Evolutionary conservation across 64 coral and sea anemone genomes (phyloP), one percentile per base, ranked within the genome.

Genomic region (Montipora cactus): DNA sequence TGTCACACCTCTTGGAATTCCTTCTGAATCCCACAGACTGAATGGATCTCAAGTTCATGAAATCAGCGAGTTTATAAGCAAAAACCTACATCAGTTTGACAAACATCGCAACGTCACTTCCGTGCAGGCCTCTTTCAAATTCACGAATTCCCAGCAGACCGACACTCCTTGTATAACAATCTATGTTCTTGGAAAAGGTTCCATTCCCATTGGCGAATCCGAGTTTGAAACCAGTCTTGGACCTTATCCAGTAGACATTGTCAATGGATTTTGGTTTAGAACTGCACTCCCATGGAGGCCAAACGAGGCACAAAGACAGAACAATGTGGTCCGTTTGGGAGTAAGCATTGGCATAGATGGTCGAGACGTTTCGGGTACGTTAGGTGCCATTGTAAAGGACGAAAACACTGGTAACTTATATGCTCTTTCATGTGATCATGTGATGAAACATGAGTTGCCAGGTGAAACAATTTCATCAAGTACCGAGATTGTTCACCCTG

Each of bases 161-260:
- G 9, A 22, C 5, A 5, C 28, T 14, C 21, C 75, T 0, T 89
- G 87, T 78, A 79, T 89, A 5, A 79, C 74, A 5, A 49, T 89
- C 16, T 89, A 61, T 89, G 87, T 89, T 4, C 55, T 89, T 7
- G 87, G 73, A 5, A 89, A 89, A 89, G 87, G 87, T 47, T 25
- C 12, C n/a, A 79, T 89, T 28, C 87, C 87, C 20, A 11, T 89
- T 19, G 73, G 87, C 57, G 87, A 89, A 52, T 52, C 71, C 15
- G 48, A 55, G 47, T 28, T 79, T 79, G 3, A 74, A 8, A 8
- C 9, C 3, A 21, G 19, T 47, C n/a, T 89, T 44, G 87, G 21
- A 23, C 18, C n/a, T 14, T 89, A 76, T 48, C 47, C 16, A 12
- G 57, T 89, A 18, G 74, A 89, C 76, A 75, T 89, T 12, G 58